Evolutionary conservation across 2,113 vertebrate species (phyloP).

Genomic region (Telmatochromis sp.): DNA sequence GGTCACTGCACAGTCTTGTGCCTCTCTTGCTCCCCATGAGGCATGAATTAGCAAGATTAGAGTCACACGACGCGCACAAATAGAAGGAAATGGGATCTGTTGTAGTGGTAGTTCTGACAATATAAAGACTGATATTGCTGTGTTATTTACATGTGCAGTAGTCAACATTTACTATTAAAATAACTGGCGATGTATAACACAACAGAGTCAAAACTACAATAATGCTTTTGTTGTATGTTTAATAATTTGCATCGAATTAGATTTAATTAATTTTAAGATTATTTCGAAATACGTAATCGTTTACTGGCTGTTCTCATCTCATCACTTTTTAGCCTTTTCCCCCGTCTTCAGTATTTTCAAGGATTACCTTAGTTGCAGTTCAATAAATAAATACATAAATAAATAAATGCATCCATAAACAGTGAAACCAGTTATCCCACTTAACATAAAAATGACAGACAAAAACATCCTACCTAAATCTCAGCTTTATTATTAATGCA

Average conservation of each 20-base stretch:
- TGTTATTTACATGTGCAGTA: neutral
- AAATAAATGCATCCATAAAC: neutral
- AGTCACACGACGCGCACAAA: neutral
- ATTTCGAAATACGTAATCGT: accelerated
- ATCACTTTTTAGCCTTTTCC: accelerated
- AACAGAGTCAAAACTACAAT: neutral
- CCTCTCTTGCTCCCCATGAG: constrained; percentile 4
- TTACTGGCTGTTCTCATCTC: neutral
- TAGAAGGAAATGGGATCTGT: neutral
- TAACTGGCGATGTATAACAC: neutral
- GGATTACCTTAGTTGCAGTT: neutral
- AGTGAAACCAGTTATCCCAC: neutral
- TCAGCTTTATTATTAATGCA: neutral
- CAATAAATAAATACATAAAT: neutral
- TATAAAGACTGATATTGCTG: neutral
- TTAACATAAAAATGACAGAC: neutral
- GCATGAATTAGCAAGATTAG: constrained; percentile 12
- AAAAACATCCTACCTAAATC: neutral
- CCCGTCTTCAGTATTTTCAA: neutral
- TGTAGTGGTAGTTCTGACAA: neutral
- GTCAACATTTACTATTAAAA: neutral
- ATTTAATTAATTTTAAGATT: neutral
- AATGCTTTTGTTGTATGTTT: neutral
- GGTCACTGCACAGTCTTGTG: constrained; percentile 21
- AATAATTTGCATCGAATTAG: neutral